Evolutionary conservation across 2,113 vertebrate genomes (phyloP), one percentile per base, ranked within the genome.

Genomic region (Myiagra hebetior): DNA sequence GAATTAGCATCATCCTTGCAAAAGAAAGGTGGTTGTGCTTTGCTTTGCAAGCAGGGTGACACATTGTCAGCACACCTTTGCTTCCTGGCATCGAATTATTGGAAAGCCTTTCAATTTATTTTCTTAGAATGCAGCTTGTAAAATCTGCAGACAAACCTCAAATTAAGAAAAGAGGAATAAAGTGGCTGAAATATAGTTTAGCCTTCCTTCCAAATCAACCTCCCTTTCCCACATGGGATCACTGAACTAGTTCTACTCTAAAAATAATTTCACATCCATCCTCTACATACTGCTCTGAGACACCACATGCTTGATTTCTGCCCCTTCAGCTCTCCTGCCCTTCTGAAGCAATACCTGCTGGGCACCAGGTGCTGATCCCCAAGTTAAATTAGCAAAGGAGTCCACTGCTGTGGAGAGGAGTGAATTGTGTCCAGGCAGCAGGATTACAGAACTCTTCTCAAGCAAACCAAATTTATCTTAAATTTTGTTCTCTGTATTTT

Each of bases 11-110:
- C 57, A 59, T 31, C 87, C 49, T 84, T 88, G 65, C 64, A 92
- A 89, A 91, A 89, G 42, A 89, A 89, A 96, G 73, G 81, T 93
- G 81, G 72, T 86, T 97, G 97, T 98, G 95, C 96, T 85, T 73
- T 89, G 14, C 78, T 85, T 89, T 77, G 76, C 87, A 90, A 93
- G 78, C 75, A 91, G 46, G 41, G 56, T 77, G 91, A 87, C 47
- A 42, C 33, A 64, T 5, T 57, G 72, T 53, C 46, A 46, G 6
- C 35, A 77, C 52, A 88, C 70, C 77, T 89, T 91, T 60, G 70
- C 52, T 68, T 88, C 42, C 35, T 78, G 89, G 69, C 93, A 87
- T 79, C 74, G 85, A 93, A 81, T 74, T 89, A 72, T 0, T 62
- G 52, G 52, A 87, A 95, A 97, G 64, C 52, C 63, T 85, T 68